These are phyloP conservation scores for Monochamus saltuarius DNA, from an alignment of 1,140 invertebrate genomes.

Conservation along the genomic window DNA sequence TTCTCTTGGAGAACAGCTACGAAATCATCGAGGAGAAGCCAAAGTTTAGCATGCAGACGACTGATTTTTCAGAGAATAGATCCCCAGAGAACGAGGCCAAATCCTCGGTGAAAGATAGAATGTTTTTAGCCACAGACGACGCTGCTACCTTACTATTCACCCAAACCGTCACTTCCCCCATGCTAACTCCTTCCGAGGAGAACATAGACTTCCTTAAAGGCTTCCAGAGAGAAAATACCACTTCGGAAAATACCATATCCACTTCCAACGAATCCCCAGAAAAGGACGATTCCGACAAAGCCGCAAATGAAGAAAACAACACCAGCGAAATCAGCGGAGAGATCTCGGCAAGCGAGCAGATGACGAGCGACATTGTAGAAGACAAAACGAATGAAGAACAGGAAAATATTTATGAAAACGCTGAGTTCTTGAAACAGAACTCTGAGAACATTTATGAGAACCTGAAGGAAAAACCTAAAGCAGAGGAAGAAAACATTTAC, in stretches of 20 bases:
- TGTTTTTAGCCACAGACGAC: conserved; percentile 47
- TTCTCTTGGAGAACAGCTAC: background rate
- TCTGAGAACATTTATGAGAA: conserved; percentile 38
- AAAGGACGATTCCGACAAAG: conserved; percentile 24
- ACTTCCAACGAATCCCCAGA: conserved; percentile 19
- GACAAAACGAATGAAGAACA: background rate
- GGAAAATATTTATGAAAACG: conserved; percentile 7
- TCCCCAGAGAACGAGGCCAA: conserved; percentile 28
- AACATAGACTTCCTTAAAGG: conserved; percentile 51
- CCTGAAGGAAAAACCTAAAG: conserved; percentile 22
- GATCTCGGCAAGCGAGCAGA: conserved; percentile 5
- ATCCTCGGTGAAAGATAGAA: conserved; percentile 46
- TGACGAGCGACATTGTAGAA: background rate
- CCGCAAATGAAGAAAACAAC: conserved; percentile 7
- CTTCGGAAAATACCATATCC: conserved; percentile 15
- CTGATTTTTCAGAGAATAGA: conserved; percentile 30
- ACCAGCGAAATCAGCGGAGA: conserved; percentile 18
- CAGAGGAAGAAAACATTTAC: conserved; percentile 30
- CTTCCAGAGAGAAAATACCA: conserved; percentile 39
- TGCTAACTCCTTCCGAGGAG: conserved; percentile 52
- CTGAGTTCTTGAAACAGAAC: background rate
- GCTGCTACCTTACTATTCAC: conserved; percentile 47
- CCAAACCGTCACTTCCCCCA: conserved; percentile 50
- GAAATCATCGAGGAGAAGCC: conserved; percentile 14
- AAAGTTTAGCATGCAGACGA: conserved; percentile 28